Base-by-base conservation (phyloP, 2,113 vertebrate genomes). In the Eulemur macaco region DNA sequence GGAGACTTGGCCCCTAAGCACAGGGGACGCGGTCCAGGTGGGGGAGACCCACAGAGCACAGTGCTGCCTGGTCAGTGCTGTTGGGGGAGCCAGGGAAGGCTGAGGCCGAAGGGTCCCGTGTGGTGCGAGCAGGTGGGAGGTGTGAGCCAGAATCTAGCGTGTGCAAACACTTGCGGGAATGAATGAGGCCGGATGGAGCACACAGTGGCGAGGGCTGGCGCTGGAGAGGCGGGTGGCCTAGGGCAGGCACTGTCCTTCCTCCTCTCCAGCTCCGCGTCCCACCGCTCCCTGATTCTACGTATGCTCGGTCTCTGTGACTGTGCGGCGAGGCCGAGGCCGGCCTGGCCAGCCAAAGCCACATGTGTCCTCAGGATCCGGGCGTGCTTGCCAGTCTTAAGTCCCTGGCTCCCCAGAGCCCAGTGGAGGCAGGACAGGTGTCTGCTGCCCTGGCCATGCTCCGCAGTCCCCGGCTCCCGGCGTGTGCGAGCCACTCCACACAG, bases 61-160 rank as follows among this genome's bases (percentile, higher is more conserved):
- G 81, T 11, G 9, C n/a, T 73, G 14, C n/a, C 14, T 60, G 60
- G 58, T 27, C 20, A 17, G 52, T 80, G 68, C 64, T 21, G 27
- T 17, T 10, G 21, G 14, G n/a, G 66, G 73, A 42, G 31, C 14
- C 27, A 21, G 18, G 5, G 63, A 50, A 56, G 29, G 23, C 50
- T 74, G 52, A 77, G 89, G 86, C 31, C 50, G 18, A 29, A 3
- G 45, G 63, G 29, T 29, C 25, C 50, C 9, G 17, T 2, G 25
- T 5, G 5, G 14, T 63, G 54, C 17, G 8, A 12, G 5, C 0
- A 8, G 4, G 29, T 13, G 5, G 10, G 17, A 2, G 39, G n/a
- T 63, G 63, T 20, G 54, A 2, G 52, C 66, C 47, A 18, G 8
- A 56, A 21, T 45, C 4, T 5, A 0, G 45, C 1, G 15, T 12